Percentiles rank a stretch among this genome's conserved stretches.
phyloP scores from a whole-genome alignment of 92 coral and sea anemone genomes.

The Epizoanthus ramosus region DNA sequence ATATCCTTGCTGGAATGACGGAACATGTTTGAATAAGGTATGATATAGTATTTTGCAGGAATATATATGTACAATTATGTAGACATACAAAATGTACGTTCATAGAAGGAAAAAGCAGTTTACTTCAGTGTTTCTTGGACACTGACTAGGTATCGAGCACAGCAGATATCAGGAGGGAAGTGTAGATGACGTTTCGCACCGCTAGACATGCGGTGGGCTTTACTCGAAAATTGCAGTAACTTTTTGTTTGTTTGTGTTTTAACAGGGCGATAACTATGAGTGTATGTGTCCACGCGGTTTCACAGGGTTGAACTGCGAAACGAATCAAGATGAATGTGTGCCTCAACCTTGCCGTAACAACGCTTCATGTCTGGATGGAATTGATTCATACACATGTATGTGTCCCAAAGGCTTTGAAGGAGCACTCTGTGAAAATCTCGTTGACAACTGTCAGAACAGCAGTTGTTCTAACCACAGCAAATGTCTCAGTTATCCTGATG shows the following conservation, averaged over 20 bases:
- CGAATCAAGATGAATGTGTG: neutral
- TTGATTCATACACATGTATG: neutral
- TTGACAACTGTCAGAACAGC: slow-evolving; percentile 41
- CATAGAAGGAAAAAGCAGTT: too few species aligned
- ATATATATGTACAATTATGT: too few species aligned
- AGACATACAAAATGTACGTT: too few species aligned
- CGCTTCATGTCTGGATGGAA: neutral
- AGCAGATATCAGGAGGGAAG: too few species aligned
- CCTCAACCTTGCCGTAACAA: neutral
- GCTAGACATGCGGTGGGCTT: too few species aligned
- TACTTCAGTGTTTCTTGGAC: too few species aligned
- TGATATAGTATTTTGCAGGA: neutral
- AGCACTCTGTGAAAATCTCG: slow-evolving; percentile 42
- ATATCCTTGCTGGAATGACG: slow-evolving; percentile 18
- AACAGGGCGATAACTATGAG: slow-evolving; percentile 34
- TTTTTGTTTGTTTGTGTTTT: too few species aligned
- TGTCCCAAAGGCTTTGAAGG: slow-evolving; percentile 2
- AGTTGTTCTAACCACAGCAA: slow-evolving; percentile 52
- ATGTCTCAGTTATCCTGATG: slow-evolving; percentile 47
- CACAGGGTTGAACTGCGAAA: slow-evolving; percentile 20
- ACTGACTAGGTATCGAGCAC: too few species aligned
- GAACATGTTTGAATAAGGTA: neutral
- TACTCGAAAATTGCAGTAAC: too few species aligned
- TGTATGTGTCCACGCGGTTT: slow-evolving; percentile 56
- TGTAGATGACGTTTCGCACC: too few species aligned